Evolutionary conservation across 2,113 vertebrate genomes (phyloP).

Genomic region (Myrmecophaga tridactyla): DNA sequence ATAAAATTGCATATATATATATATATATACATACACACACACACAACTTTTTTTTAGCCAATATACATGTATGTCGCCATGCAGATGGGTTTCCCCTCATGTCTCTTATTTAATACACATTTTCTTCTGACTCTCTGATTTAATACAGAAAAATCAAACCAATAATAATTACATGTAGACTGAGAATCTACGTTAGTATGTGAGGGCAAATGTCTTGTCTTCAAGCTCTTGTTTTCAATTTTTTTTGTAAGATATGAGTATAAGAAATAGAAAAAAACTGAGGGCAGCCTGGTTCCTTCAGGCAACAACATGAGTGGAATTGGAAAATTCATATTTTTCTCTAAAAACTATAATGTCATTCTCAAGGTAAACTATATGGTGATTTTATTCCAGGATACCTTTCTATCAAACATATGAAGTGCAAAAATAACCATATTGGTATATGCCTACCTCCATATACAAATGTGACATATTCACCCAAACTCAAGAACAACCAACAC

Average conservation of each 20-base stretch:
- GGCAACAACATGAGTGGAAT: not conserved
- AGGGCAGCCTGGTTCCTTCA: not conserved
- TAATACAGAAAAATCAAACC: conserved; percentile 25
- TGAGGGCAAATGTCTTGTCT: not conserved
- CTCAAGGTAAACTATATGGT: not conserved
- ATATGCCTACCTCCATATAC: not conserved
- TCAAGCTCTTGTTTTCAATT: conserved; percentile 32
- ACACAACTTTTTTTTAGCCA: not conserved
- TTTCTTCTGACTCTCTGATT: conserved; percentile 17
- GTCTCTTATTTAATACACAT: not conserved
- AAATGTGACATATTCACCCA: not conserved
- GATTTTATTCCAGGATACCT: conserved; percentile 18
- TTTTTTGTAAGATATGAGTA: not conserved
- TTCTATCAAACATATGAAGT: not conserved
- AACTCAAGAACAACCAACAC: conserved; percentile 27
- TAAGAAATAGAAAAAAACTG: not conserved
- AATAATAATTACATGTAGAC: not conserved
- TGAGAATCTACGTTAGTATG: not conserved
- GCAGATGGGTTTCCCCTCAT: not conserved
- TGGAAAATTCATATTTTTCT: not conserved
- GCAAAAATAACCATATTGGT: not conserved
- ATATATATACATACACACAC: not conserved
- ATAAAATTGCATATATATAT: too few species aligned
- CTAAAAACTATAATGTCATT: not conserved
- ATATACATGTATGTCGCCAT: not conserved